These are phyloP conservation scores for Sclerurus mexicanus DNA, from an alignment of 2,113 vertebrate species.

Conservation along the genomic window DNA sequence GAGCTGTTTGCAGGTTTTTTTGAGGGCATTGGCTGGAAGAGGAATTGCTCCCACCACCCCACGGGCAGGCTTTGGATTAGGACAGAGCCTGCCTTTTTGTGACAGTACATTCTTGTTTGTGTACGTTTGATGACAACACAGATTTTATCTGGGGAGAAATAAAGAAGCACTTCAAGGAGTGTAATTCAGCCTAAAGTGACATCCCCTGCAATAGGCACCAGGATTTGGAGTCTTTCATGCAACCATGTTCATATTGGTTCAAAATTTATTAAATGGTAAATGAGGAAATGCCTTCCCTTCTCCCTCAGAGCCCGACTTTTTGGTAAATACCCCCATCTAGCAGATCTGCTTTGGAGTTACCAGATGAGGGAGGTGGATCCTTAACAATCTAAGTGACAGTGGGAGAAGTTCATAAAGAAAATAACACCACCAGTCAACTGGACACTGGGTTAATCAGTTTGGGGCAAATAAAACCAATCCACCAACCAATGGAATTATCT, in stretches of 20 bases:
- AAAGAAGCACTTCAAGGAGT: not conserved
- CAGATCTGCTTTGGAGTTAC: not conserved
- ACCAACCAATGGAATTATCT: not conserved
- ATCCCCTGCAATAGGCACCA: not conserved
- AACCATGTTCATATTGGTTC: not conserved
- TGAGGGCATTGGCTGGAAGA: not conserved
- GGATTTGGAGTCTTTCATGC: not conserved
- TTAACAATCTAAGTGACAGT: not conserved
- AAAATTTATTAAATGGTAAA: not conserved
- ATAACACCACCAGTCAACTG: not conserved
- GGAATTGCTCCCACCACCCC: not conserved
- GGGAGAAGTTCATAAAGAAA: not conserved
- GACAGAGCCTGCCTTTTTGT: not conserved
- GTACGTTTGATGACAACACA: not conserved
- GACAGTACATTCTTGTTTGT: not conserved
- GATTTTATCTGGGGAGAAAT: not conserved
- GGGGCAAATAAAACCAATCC: not conserved
- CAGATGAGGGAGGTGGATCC: not conserved
- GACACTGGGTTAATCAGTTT: not conserved
- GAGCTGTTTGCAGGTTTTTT: not conserved
- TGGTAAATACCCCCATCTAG: not conserved
- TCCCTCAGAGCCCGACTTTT: not conserved
- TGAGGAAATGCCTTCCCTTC: not conserved
- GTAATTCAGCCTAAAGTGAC: not conserved
- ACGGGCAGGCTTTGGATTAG: not conserved